These are phyloP conservation scores for Pollenia amentaria DNA, from an alignment of 2,888 invertebrate species.

Conservation along the genomic window DNA sequence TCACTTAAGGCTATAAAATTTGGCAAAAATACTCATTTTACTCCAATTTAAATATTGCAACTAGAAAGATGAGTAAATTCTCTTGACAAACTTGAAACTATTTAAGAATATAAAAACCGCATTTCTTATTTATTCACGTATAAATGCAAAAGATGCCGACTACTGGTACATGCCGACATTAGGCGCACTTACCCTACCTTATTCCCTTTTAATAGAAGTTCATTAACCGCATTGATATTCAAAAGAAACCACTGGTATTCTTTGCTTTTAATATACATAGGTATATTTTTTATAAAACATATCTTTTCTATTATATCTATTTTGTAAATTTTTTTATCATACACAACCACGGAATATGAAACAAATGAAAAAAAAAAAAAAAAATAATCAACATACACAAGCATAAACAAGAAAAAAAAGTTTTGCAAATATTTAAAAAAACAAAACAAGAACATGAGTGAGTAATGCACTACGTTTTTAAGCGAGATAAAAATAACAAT, in stretches of 20 bases:
- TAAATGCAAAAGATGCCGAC: too few relatives aligned
- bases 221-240: slow-evolving; percentile 60
- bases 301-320: slow-evolving; percentile 48
- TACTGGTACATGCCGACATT: too few relatives aligned
- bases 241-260: slow-evolving; percentile 49
- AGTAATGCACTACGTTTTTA: slow-evolving; percentile 41
- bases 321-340: slow-evolving; percentile 29
- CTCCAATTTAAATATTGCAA: too few relatives aligned
- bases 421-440: slow-evolving; percentile 46
- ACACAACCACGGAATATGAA: slow-evolving; percentile 23
- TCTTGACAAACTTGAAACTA: too few relatives aligned
- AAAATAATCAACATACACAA: neutral
- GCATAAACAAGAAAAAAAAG: slow-evolving; percentile 17
- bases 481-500: slow-evolving; percentile 26
- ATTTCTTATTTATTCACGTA: too few relatives aligned
- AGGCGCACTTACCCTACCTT: neutral
- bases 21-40: too few relatives aligned
- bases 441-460: slow-evolving; percentile 54
- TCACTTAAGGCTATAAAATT: too few relatives aligned
- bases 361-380: neutral
- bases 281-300: slow-evolving; percentile 5
- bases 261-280: slow-evolving; percentile 29
- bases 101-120: too few relatives aligned
- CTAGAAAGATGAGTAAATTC: too few relatives aligned
- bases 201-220: slow-evolving; percentile 21